Base-by-base conservation (phyloP, 2,888 invertebrate species). In the Ormyrus thymus region DNA sequence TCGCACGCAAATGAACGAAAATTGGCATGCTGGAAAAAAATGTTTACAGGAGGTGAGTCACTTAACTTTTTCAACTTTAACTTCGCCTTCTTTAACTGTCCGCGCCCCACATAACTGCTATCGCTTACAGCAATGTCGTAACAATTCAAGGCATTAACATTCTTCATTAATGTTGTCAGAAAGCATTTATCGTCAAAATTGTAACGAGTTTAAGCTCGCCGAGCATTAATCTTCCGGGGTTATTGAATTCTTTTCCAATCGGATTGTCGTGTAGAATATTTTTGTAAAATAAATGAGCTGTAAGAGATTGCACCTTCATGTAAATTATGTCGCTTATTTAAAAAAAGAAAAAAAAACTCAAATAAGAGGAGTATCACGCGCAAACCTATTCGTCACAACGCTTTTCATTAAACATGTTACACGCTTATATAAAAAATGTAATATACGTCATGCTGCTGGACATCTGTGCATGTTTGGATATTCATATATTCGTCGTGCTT, bases 1-100 rank as follows among this genome's bases (percentile, higher is more conserved):
- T 88, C 89, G 88, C 89, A 89, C 89, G 89, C 87, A 76, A 88
- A 88, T 86, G 85, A 87, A 87, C 87, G 84, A 86, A 87, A 86
- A 78, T 61, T 89, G 89, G 89, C 89, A 90, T 89, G 89, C 86
- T 87, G 89, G 87, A 87, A 45, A 81, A 72, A 80, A 72, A 76
- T 69, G 88, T 89, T 86, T 85, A 85, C 87, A 90, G 89, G 89
- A 90, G 90, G 90, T 90, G 90, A 90, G 90, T 90, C 86, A 79
- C 86, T 84, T 85, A 88, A 88, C 86, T 87, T 87, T 72, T 78
- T 76, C 75, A 70, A 29, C 1, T 55, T 80, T 53, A 78, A 74
- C 74, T 78, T 62, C 13, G 51, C 66, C n/a, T 51, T 58, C 29
- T 53, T 62, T 71, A 71, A 56, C 64, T 50, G 53, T 46, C 62